A percentile compares a stretch with the other conserved stretches of the same genome.
Conservation (phyloP, 2,113 vertebrate species). For the Hymenochirus boettgeri region DNA sequence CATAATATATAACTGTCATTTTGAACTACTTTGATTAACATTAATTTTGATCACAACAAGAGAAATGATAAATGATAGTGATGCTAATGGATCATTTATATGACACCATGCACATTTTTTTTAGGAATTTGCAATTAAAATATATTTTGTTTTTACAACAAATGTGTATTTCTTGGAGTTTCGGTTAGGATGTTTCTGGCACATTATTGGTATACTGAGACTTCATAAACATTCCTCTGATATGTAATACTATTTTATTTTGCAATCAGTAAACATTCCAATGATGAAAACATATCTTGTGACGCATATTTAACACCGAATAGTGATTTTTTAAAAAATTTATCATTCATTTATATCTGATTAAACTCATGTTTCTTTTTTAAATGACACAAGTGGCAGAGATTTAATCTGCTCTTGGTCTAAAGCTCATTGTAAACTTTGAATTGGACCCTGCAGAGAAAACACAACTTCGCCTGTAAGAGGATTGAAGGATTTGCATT, state of each 20-base stretch:
- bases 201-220: too few relatives aligned
- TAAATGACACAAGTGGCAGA: conserved; percentile 28
- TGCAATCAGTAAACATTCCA: neutral
- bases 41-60: too few relatives aligned
- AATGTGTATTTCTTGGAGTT: too few relatives aligned
- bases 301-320: neutral
- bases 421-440: conserved; percentile 19
- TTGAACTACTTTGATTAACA: too few relatives aligned
- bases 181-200: too few relatives aligned
- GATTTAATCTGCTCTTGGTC: conserved; percentile 26
- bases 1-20: too few relatives aligned
- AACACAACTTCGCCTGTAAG: conserved; percentile 39
- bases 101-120: too few relatives aligned
- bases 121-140: too few relatives aligned
- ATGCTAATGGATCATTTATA: too few relatives aligned
- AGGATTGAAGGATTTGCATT: conserved; percentile 40
- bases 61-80: too few relatives aligned
- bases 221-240: neutral
- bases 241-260: neutral
- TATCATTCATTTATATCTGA: neutral
- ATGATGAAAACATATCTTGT: neutral
- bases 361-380: conserved; percentile 26
- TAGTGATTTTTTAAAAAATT: too few relatives aligned
- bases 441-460: conserved; percentile 36
- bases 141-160: too few relatives aligned